Evolutionary conservation across 1,140 invertebrate genomes (phyloP).

Genomic region (Mya arenaria): DNA sequence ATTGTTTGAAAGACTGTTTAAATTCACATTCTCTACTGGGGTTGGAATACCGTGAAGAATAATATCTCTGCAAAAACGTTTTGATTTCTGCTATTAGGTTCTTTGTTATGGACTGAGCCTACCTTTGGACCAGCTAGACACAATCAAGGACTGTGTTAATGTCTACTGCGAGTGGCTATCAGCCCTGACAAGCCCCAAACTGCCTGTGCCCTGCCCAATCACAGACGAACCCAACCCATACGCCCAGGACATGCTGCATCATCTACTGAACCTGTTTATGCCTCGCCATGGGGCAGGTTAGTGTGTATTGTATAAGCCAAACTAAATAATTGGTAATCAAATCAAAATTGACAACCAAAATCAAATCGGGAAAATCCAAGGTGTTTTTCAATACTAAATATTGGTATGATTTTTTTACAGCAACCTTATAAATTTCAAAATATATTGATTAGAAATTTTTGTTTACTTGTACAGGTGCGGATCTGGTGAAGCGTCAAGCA

Average conservation of each 20-base stretch:
- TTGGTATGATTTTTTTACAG: too few species aligned
- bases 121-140: constrained; percentile 94
- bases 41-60: too few species aligned
- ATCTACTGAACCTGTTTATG: constrained; percentile 97
- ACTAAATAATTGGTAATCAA: too few species aligned
- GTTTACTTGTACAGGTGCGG: constrained; percentile 64
- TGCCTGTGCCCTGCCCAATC: constrained; percentile 90
- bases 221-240: constrained; percentile 95
- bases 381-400: too few species aligned
- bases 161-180: constrained; percentile 98
- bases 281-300: constrained; percentile 85
- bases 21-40: too few species aligned
- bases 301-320: too few species aligned
- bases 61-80: too few species aligned
- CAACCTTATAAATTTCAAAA: not conserved
- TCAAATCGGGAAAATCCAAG: too few species aligned
- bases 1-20: too few species aligned
- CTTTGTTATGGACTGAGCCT: constrained; percentile 96
- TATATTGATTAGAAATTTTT: not conserved
- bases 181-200: constrained; percentile 88
- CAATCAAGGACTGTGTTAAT: constrained; percentile 97
- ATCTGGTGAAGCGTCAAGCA: constrained; percentile 90
- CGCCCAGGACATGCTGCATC: constrained; percentile 94
- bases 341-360: too few species aligned
- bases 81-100: constrained; percentile 86